Percentiles rank a stretch among this genome's conserved stretches.
These are phyloP conservation scores for Microctenopoma stevenorrisi DNA, from an alignment of 2,797 vertebrate genomes.

Conservation along the genomic window DNA sequence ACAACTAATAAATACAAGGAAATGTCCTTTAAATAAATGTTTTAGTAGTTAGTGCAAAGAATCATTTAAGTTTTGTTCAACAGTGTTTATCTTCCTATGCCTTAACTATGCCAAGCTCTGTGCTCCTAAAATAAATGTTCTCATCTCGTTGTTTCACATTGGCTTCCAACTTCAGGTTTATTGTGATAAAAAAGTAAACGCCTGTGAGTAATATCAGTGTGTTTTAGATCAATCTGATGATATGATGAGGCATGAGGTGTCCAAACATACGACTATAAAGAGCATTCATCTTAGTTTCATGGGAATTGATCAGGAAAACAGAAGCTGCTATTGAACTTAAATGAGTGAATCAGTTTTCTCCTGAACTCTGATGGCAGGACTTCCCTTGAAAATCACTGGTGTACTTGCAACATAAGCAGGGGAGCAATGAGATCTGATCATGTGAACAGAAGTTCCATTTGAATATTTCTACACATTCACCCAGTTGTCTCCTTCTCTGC, in stretches of 20 bases:
- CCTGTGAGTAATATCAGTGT: not conserved
- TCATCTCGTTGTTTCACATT: no score
- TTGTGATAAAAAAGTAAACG: not conserved
- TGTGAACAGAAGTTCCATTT: not conserved
- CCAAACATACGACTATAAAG: not conserved
- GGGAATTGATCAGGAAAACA: not conserved
- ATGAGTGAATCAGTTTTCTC: no score
- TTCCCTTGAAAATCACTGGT: not conserved
- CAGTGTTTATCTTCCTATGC: not conserved
- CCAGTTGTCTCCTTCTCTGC: slow-evolving; percentile 7
- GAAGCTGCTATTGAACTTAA: not conserved
- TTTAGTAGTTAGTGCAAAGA: not conserved
- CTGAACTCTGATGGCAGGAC: not conserved
- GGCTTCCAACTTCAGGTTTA: not conserved
- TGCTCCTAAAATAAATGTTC: not conserved
- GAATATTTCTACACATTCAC: slow-evolving; percentile 10
- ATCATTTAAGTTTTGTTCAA: not conserved
- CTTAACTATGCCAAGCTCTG: not conserved
- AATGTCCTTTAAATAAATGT: not conserved
- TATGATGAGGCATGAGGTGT: not conserved
- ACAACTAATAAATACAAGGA: not conserved
- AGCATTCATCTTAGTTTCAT: no score
- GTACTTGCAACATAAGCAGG: not conserved
- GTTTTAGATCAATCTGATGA: not conserved
- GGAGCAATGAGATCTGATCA: not conserved